Percentiles rank a stretch among this genome's conserved stretches.
Evolutionary conservation across 2,113 vertebrate genomes (phyloP).

Genomic region (Pipa parva): DNA sequence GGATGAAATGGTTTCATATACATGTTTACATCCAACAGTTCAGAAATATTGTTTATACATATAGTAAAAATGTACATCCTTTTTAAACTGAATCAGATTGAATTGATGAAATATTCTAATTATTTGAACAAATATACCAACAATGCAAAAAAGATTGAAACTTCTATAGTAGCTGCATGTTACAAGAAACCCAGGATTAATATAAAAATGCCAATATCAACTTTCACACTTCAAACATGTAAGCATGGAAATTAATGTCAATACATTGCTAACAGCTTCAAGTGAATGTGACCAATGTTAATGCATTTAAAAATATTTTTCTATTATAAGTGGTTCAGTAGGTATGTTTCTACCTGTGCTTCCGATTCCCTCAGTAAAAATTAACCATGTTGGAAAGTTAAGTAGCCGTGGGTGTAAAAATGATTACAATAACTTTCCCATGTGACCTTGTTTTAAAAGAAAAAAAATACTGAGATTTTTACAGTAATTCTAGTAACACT

Average conservation of each 20-base stretch:
- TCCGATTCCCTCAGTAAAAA: constrained; percentile 64
- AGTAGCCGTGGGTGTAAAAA: constrained; percentile 76
- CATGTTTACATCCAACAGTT: constrained; percentile 76
- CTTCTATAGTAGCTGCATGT: constrained; percentile 48
- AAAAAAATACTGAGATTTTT: constrained; percentile 76
- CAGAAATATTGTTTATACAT: constrained; percentile 76
- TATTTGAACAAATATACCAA: constrained; percentile 54
- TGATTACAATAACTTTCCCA: constrained; percentile 62
- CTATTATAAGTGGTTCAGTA: constrained; percentile 53
- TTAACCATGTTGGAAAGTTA: constrained; percentile 67
- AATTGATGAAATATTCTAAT: constrained; percentile 53
- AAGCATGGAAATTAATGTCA: constrained; percentile 16
- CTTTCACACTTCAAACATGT: constrained; percentile 38
- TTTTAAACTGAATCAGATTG: constrained; percentile 44
- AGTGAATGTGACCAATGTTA: constrained; percentile 52
- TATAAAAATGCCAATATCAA: constrained; percentile 27
- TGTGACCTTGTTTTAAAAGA: constrained; percentile 71
- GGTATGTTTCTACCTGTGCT: constrained; percentile 62
- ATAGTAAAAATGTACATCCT: constrained; percentile 70
- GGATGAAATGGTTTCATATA: constrained; percentile 77
- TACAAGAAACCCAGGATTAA: constrained; percentile 39
- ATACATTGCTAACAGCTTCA: constrained; percentile 33
- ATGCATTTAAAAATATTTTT: constrained; percentile 53
- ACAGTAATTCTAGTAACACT: constrained; percentile 76
- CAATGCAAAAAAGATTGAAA: constrained; percentile 46